Evolutionary conservation across 2,113 vertebrate species (phyloP), one percentile per base, ranked within the genome.

Genomic region (Otolemur garnettii): DNA sequence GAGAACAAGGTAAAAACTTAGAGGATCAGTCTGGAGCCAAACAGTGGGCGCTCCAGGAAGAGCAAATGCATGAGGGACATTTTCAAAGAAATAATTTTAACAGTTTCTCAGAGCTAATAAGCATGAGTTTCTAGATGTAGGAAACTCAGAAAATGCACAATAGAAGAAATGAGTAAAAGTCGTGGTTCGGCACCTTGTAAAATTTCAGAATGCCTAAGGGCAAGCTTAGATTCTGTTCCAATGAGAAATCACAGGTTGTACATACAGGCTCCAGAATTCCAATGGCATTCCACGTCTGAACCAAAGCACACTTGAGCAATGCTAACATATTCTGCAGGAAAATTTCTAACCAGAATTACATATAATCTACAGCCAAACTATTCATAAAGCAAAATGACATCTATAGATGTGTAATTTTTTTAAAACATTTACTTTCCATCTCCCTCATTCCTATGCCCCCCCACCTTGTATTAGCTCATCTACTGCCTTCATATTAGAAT

Each of bases 51-150:
- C 78, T 92, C 64, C 24, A 30, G 50, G 77, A 90, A 75, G 18
- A 81, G 22, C 74, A 91, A 59, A 64, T 68, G 12, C 18, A 50
- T 45, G 45, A 38, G 88, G 82, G 69, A 71, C 59, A 72, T 69
- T 83, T 89, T 92, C 75, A 83, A 69, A 81, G 42, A 95, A 93
- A 93, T 79, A 33, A 69, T 64, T 88, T 33, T 4, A 42, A 13
- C 79, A 50, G 26, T 66, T 60, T 88, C 77, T 93, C 57, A 75
- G 94, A 92, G 53, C 64, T 81, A n/a, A 18, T n/a, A 10, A 45
- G 13, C n/a, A 17, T 38, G 35, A 24, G 38, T 89, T 96, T 95
- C 59, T 55, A 71, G 85, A 77, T 55, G 86, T n/a, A 75, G 38
- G 87, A 38, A 35, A 4, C 50, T 81, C 13, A 30, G 90, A 62